phyloP scores from a whole-genome alignment of 1,140 invertebrate species.

The Cepaea nemoralis region DNA sequence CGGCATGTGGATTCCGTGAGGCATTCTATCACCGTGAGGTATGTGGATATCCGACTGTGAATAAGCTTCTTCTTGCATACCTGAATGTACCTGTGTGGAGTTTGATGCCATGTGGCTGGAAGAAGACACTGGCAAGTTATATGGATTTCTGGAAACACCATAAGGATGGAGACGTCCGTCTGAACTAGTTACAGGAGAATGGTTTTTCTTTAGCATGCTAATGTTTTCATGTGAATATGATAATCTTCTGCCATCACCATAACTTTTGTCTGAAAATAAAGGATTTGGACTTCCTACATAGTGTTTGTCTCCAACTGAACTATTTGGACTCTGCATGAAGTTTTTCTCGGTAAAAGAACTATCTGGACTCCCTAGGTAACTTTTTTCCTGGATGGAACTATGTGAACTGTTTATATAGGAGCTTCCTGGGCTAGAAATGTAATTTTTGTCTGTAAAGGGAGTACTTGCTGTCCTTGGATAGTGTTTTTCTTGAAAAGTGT shows the following conservation, averaged over 20 bases:
- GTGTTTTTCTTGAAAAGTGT: constrained; percentile 17
- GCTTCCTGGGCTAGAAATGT: not conserved
- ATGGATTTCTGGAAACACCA: constrained; percentile 14
- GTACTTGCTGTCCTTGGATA: not conserved
- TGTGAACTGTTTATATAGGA: too few relatives aligned
- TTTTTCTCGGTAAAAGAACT: not conserved
- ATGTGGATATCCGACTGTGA: not conserved
- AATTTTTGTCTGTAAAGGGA: not conserved
- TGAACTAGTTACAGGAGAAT: not conserved
- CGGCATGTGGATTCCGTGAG: not conserved
- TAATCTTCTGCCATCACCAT: not conserved
- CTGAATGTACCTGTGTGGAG: not conserved
- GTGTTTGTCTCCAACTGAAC: not conserved
- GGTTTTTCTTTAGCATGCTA: not conserved
- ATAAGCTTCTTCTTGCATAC: not conserved
- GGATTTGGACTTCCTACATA: constrained; percentile 5
- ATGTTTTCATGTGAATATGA: not conserved
- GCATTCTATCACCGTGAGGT: not conserved
- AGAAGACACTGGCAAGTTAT: too few relatives aligned
- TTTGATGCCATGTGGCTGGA: not conserved
- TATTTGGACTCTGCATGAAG: not conserved
- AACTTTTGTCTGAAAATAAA: constrained; percentile 5
- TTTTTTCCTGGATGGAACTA: not conserved
- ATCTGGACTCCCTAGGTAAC: not conserved
- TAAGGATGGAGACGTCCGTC: not conserved